phyloP scores from a whole-genome alignment of 2,888 invertebrate genomes.

The Lepetodrilus schrolli region DNA sequence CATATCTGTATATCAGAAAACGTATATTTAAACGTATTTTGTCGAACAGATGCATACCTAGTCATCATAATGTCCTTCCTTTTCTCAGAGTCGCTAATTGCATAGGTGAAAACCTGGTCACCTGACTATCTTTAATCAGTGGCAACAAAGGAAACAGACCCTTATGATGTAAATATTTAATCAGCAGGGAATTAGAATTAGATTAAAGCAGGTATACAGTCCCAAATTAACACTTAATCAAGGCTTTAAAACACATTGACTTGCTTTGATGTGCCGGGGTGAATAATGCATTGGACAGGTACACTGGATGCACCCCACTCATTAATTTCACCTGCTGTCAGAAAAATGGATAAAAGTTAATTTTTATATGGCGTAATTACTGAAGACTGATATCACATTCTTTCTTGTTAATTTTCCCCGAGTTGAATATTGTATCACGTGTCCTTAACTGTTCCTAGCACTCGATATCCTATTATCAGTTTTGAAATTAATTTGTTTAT shows the following conservation, averaged over 20 bases:
- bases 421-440: background rate
- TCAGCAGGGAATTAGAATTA: constrained; percentile 20
- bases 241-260: constrained; percentile 23
- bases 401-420: background rate
- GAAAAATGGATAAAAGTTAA: background rate
- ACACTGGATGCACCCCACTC: background rate
- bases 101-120: constrained; percentile 22
- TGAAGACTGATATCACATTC: background rate
- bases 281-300: constrained; percentile 5
- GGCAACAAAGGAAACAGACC: constrained; percentile 24
- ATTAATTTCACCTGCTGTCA: background rate
- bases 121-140: constrained; percentile 23
- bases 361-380: background rate
- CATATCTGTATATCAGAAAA: background rate
- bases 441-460: too few species aligned
- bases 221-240: constrained; percentile 27
- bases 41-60: background rate
- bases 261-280: constrained; percentile 9
- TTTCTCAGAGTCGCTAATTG: background rate
- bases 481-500: too few species aligned
- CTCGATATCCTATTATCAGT: too few species aligned
- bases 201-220: constrained; percentile 11
- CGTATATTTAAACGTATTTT: background rate
- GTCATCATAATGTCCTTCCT: background rate
- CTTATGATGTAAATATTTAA: constrained; percentile 26